These are phyloP conservation scores for Zosterops borbonicus DNA, from an alignment of 2,113 vertebrate genomes.

Conservation along the genomic window DNA sequence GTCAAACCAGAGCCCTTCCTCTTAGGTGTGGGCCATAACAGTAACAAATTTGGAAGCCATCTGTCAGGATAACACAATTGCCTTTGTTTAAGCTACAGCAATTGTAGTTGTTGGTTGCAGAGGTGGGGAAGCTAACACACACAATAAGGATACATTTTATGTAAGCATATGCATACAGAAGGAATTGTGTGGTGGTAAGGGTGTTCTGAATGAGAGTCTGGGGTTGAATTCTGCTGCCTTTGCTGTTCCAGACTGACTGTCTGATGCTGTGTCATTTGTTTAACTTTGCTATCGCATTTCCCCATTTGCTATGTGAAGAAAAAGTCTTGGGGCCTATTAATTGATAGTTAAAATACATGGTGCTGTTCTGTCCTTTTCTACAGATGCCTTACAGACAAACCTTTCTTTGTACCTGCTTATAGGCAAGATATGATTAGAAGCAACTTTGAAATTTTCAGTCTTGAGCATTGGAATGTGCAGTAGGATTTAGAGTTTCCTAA, in stretches of 20 bases:
- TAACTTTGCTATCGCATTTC: not conserved
- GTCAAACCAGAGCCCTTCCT: not conserved
- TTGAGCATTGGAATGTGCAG: not conserved
- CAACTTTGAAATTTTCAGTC: not conserved
- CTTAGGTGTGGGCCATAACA: not conserved
- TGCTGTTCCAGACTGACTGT: not conserved
- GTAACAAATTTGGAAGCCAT: not conserved
- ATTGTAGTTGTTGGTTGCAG: not conserved
- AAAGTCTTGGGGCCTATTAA: not conserved
- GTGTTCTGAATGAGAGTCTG: not conserved
- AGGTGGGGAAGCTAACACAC: not conserved
- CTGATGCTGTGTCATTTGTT: not conserved
- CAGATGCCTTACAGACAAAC: not conserved
- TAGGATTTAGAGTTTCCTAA: not conserved
- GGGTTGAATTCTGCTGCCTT: not conserved
- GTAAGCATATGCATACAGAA: not conserved
- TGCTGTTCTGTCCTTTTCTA: not conserved
- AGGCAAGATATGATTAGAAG: not conserved
- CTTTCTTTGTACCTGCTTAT: not conserved
- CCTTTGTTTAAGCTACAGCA: not conserved
- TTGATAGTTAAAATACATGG: not conserved
- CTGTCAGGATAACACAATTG: not conserved
- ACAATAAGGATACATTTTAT: not conserved
- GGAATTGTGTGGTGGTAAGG: not conserved
- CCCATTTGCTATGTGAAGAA: not conserved